phyloP scores from a whole-genome alignment of 2,113 vertebrate genomes.

The Clarias batrachus region DNA sequence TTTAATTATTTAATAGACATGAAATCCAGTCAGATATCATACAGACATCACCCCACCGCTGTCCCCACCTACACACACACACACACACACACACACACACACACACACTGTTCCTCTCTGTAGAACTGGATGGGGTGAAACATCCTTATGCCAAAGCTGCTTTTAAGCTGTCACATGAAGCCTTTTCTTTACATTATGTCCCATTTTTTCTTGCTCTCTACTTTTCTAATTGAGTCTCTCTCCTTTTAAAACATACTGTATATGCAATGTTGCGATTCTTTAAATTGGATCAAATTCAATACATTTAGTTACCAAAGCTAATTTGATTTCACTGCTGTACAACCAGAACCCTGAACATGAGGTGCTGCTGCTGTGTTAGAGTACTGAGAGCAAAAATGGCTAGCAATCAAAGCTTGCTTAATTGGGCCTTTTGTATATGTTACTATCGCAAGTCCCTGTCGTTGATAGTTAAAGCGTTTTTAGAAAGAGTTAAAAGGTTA shows the following conservation, averaged over 20 bases:
- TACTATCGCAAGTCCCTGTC: not conserved
- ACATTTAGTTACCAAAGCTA: constrained; percentile 68
- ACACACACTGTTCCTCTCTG: not conserved
- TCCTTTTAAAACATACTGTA: constrained; percentile 59
- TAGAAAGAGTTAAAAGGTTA: no score
- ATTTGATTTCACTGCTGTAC: constrained; percentile 69
- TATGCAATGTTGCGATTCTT: constrained; percentile 63
- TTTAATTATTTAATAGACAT: not conserved
- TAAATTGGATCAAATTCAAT: constrained; percentile 68
- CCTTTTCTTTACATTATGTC: constrained; percentile 56
- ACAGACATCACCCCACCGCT: not conserved
- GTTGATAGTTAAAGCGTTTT: no score
- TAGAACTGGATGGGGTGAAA: constrained; percentile 50
- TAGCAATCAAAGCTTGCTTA: constrained; percentile 29
- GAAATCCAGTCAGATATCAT: not conserved
- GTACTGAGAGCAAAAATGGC: constrained; percentile 43
- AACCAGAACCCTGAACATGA: constrained; percentile 59
- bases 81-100: no score
- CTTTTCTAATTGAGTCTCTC: constrained; percentile 51
- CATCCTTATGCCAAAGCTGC: constrained; percentile 59
- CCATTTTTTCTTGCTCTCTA: constrained; percentile 6
- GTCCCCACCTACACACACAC: no score
- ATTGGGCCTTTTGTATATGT: constrained; percentile 31
- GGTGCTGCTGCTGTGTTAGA: constrained; percentile 49
- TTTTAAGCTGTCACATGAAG: constrained; percentile 58